phyloP scores from a whole-genome alignment of 2,797 vertebrate species.

The Platalea minor region DNA sequence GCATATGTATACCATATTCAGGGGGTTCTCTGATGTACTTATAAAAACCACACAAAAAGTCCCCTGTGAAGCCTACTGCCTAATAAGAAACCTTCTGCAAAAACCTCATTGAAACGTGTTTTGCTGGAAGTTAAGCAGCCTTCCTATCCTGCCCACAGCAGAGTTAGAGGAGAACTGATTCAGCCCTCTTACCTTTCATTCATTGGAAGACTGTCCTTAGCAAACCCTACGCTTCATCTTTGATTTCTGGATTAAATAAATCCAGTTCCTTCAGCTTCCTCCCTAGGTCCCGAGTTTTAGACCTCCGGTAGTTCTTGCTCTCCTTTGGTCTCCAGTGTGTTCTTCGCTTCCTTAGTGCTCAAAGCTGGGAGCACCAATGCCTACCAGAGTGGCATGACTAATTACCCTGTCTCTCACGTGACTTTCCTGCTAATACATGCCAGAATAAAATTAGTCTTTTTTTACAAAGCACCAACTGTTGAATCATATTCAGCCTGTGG shows the following conservation, averaged over 20 bases:
- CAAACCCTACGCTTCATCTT: background rate
- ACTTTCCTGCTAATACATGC: background rate
- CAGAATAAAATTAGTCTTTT: background rate
- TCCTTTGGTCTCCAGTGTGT: background rate
- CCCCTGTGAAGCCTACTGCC: background rate
- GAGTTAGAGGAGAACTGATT: background rate
- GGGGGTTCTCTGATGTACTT: background rate
- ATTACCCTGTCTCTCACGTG: background rate
- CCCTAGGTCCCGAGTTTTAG: background rate
- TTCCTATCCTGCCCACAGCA: background rate
- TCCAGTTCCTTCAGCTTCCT: background rate
- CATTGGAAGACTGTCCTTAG: background rate
- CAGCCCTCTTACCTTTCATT: background rate
- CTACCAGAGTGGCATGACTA: background rate
- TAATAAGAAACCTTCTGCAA: background rate
- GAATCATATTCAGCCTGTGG: background rate
- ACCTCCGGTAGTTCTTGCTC: background rate
- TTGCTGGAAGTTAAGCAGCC: background rate
- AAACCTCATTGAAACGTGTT: background rate
- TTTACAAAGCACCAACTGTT: background rate
- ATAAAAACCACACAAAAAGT: background rate
- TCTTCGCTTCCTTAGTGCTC: background rate
- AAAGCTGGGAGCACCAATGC: background rate
- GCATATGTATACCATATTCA: background rate
- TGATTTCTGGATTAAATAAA: background rate